Evolutionary conservation across 2,888 invertebrate species (phyloP).

Genomic region (Dascillus cervinus): DNA sequence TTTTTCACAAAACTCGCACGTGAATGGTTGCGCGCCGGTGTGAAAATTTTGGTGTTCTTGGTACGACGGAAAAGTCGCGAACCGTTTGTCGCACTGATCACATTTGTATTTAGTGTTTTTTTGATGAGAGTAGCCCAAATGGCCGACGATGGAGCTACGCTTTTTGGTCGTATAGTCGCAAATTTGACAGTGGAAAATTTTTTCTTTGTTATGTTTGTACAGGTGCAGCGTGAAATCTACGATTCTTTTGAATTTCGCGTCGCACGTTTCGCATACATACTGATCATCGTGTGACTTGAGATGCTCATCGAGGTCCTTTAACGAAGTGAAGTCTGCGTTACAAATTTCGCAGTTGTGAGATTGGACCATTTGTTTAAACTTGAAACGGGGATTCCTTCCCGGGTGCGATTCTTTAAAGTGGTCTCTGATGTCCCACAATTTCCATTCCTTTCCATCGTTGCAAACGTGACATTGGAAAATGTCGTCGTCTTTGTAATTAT

Average conservation of each 20-base stretch:
- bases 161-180: constrained; percentile 6
- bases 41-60: background rate
- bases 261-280: constrained; percentile 13
- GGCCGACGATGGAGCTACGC: background rate
- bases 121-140: constrained; percentile 2
- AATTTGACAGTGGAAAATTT: constrained; percentile 7
- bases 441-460: too few species aligned
- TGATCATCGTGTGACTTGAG: constrained; percentile 13
- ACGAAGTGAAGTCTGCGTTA: constrained; percentile 6
- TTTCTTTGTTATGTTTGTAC: constrained; percentile 8
- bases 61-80: background rate
- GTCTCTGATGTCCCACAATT: too few species aligned
- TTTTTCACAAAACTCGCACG: constrained; percentile 40
- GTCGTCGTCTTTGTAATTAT: too few species aligned
- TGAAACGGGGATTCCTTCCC: too few species aligned
- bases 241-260: constrained; percentile 14
- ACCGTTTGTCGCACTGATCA: constrained; percentile 6
- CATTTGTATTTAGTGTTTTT: constrained; percentile 3
- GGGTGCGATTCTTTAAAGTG: too few species aligned
- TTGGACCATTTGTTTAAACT: too few species aligned
- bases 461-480: too few species aligned
- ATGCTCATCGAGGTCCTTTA: constrained; percentile 7
- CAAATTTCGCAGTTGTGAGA: constrained; percentile 17
- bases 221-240: constrained; percentile 15
- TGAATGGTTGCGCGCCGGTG: constrained; percentile 45